Base-by-base conservation (phyloP, 2,797 vertebrate species). In the Gouania willdenowi region DNA sequence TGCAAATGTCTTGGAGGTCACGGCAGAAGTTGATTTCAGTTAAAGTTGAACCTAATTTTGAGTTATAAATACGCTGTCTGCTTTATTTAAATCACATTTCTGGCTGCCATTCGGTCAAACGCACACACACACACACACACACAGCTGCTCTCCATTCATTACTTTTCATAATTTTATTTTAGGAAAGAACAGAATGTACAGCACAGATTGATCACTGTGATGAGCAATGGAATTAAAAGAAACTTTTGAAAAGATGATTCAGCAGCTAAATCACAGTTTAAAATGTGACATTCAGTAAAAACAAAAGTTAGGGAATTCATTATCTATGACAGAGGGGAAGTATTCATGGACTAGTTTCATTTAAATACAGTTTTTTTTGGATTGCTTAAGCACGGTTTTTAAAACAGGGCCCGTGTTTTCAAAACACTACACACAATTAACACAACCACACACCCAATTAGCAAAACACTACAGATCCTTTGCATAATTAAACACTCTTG, bases 121-220 rank as follows among this genome's bases (percentile, higher is more conserved):
- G 24, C 8, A 16, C 17, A 28, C 16, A 10, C 22, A 47, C 19
- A 33, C 13, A 10, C 10, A 3, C 4, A 12, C 1, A 1, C 22
- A 55, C 19, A 58, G 55, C 46, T 61, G 48, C 21, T 21, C 26
- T 18, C 22, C 23, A 13, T 40, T 13, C 20, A 43, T 44, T 39
- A 25, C 30, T 42, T 40, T 21, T 50, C 29, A 41, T 64, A 15
- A 1, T 26, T 32, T 46, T n/a, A n/a, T n/a, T 9, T 22, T 38
- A 44, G 38, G 41, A 67, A 61, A 26, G 21, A 34, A 28, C 22
- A 27, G 21, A 49, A 32, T 17, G 9, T 8, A 22, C 15, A 25
- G 54, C 24, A 34, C 20, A 1, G 31, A 57, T 40, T 64, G 24
- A 48, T 55, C 43, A 45, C 24, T 43, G 43, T 47, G 51, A 62